Evolutionary conservation across 2,797 vertebrate species (phyloP).

Genomic region (Tapirus indicus): DNA sequence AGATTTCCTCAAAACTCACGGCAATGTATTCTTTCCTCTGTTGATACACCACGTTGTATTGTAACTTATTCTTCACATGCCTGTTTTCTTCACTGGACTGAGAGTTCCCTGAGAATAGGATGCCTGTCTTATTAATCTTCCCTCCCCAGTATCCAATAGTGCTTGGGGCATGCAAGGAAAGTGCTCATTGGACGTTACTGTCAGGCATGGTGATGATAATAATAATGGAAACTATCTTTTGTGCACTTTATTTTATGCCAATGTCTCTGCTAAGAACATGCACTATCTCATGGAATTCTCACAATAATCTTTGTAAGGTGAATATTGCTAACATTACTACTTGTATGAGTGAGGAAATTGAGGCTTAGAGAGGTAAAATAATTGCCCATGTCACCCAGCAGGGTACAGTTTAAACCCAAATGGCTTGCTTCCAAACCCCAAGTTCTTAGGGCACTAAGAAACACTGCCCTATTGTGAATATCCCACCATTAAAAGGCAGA

Average conservation of each 20-base stretch:
- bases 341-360: neutral
- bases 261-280: slow-evolving; percentile 32
- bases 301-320: neutral
- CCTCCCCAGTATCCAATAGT: neutral
- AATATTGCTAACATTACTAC: neutral
- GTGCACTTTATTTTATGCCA: neutral
- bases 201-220: neutral
- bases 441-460: neutral
- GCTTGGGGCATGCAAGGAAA: neutral
- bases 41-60: neutral
- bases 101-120: neutral
- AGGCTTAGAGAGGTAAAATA: neutral
- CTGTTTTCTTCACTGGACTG: neutral
- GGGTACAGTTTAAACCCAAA: neutral
- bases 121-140: neutral
- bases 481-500: neutral
- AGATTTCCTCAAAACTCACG: neutral
- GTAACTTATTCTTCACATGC: neutral
- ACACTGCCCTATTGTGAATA: neutral
- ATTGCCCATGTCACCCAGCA: neutral
- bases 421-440: neutral
- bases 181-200: neutral
- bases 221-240: neutral
- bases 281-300: neutral
- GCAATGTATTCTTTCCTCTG: neutral